Evolutionary conservation across 2,113 vertebrate species (phyloP).

Genomic region (Machaerirhynchus nigripectus): DNA sequence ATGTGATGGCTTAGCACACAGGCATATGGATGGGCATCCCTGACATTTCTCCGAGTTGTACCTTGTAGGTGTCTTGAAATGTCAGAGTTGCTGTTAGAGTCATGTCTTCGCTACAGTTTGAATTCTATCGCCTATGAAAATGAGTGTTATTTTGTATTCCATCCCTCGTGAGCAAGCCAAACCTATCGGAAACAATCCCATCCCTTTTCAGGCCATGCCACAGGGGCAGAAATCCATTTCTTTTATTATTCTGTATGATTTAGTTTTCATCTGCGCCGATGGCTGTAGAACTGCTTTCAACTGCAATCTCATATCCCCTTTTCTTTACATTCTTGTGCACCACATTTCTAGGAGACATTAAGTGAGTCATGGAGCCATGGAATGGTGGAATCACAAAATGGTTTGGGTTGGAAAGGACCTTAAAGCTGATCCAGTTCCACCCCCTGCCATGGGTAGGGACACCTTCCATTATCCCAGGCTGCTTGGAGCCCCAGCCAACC

Average conservation of each 20-base stretch:
- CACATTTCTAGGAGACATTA: background rate
- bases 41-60: background rate
- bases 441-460: background rate
- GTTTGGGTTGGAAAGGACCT: background rate
- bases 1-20: background rate
- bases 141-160: background rate
- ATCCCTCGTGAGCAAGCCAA: background rate
- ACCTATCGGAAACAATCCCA: background rate
- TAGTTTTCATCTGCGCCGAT: background rate
- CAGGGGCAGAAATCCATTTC: background rate
- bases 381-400: background rate
- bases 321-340: background rate
- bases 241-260: background rate
- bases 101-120: background rate
- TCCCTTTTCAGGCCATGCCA: background rate
- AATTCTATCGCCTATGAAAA: background rate
- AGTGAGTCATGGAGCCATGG: background rate
- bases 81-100: background rate
- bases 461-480: background rate
- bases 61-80: accelerated
- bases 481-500: background rate
- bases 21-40: accelerated
- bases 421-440: background rate
- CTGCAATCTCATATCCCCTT: background rate
- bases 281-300: background rate